Evolutionary conservation across 2,113 vertebrate species (phyloP), one percentile per base, ranked within the genome.

Genomic region (Parus major): DNA sequence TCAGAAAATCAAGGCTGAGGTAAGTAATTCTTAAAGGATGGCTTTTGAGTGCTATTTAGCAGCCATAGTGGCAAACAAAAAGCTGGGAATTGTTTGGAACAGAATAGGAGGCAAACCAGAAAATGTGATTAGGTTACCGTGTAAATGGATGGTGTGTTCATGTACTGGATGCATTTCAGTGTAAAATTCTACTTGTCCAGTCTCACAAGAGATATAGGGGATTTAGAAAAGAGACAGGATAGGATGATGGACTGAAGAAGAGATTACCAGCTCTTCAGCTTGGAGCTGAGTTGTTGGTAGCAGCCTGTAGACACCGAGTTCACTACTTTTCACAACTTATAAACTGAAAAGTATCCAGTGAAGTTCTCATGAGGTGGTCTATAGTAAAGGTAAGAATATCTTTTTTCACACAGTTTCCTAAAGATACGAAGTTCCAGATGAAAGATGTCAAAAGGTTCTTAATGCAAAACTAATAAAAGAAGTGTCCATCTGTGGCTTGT

Each of bases 331-430:
- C n/a, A 68, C 21, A 52, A 16, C 3, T 19, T 39, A 15, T 7
- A 53, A 60, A 46, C 11, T 31, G 52, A 44, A 71, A 82, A 7
- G 6, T 25, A 65, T 11, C 10, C 5, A 61, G 14, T 22, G 33
- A 57, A 68, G 11, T 35, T 68, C 16, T 79, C 49, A 18, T 4
- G 4, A 0, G 0, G 5, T 44, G 1, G 9, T 39, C 11, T 20
- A 36, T 41, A 41, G 22, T 44, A 68, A 88, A 69, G 13, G 1
- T 71, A 78, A 81, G 3, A 29, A 4, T 16, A 5, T 23, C 66
- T 57, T 79, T 68, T 77, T 36, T 1, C 25, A 11, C 8, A 49
- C 24, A 31, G 10, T 55, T 68, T 49, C 70, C 84, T 82, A 82
- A 42, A 24, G 33, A 35, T 35, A 15, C 16, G 9, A 69, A 50